Evolutionary conservation across 2,888 invertebrate species (phyloP), one percentile per base, ranked within the genome.

Genomic region (Caenorhabditis angaria): DNA sequence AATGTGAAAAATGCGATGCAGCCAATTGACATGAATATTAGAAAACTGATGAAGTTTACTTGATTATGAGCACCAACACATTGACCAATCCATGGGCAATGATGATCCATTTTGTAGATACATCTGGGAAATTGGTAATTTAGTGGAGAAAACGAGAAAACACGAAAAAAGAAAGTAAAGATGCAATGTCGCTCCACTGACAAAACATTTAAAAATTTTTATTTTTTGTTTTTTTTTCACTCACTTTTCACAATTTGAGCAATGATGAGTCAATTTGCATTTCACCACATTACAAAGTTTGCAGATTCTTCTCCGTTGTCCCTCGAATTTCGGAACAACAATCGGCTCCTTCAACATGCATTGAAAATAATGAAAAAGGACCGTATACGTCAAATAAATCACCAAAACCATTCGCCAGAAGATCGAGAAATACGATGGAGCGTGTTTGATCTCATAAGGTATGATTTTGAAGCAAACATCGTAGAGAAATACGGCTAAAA

Each of bases 61-160:
- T 67, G 66, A 28, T 71, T 71, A 50, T 71, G 71, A 20, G 61
- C 50, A 28, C 71, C 71, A 27, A 71, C 47, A 27, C 71, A 71
- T 25, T 71, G 66, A 28, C 67, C 67, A 53, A 71, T 27, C 60
- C 59, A 62, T 25, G 64, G 64, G 61, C 71, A 71, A 50, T 71
- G 71, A 35, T 71, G 71, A 35, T 71, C 71, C 57, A 48, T 47
- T 20, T 35, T 47, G 48, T 57, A 57, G 14, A 71, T 57, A 54
- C 71, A 71, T 50, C 61, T 71, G 51, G 18, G 27, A 51, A 20
- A 51, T 14, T 22, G 22, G 18, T 18, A 41, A 41, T 18, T 41
- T 12, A 32, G 32, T 8, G 32, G 12, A 32, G 5, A 32, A 32
- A 32, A 8, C 12, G 12, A 32, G 32, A 32, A 32, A 32, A 32